Evolutionary conservation across 1,140 invertebrate species (phyloP), one percentile per base, ranked within the genome.

Genomic region (Halyomorpha halys): DNA sequence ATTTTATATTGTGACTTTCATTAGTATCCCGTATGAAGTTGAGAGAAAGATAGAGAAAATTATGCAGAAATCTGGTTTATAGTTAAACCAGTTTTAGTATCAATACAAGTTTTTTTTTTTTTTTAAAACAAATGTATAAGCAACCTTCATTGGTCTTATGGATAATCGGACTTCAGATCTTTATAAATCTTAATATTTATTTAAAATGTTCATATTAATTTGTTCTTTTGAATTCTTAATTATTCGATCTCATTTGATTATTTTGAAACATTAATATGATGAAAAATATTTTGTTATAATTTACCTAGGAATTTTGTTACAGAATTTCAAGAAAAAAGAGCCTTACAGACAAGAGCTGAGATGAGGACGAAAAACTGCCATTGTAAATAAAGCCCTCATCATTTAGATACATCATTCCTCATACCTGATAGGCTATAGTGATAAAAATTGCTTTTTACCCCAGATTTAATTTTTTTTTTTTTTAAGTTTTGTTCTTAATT

Each of bases 301-400:
- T 56, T 56, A 56, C 21, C 6, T 56, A 23, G 18, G 8, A 23
- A 23, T 56, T 56, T 56, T 56, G n/a, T 56, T 25, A 8, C 23
- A 56, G 53, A 25, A 56, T 15, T 25, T 56, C 18, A 56, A 56
- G 23, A 19, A 23, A 25, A 25, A 56, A 56, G 53, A 56, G 53
- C 23, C 53, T 25, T 56, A 56, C 53, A 21, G 53, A 56, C 23
- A 56, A 23, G 53, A 56, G 53, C 23, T 56, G 53, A 56, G 53
- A 56, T 56, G 53, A 56, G 53, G 53, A 23, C 18, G 53, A 23
- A 56, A 21, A 56, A 56, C 53, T 56, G 53, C 53, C 53, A 56
- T 49, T 56, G 53, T 56, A 56, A 11, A 56, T 56, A 56, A 56
- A 49, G 23, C 53, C 53, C 53, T 56, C 53, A 56, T 56, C 53